phyloP scores from a whole-genome alignment of 2,113 vertebrate species.

The Pseudopodoces humilis region DNA sequence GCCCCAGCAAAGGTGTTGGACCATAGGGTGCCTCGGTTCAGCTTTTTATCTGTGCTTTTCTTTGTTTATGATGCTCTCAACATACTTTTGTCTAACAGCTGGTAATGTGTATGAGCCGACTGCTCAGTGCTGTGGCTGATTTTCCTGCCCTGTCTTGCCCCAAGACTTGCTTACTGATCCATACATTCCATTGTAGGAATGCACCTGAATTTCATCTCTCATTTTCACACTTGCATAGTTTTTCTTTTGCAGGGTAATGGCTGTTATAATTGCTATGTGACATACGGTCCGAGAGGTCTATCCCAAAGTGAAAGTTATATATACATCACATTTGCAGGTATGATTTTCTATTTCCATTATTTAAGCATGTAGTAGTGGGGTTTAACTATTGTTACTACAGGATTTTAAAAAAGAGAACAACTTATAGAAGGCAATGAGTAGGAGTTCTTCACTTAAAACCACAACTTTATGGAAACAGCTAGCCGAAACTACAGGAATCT shows the following conservation, averaged over 20 bases:
- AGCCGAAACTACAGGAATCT: not conserved
- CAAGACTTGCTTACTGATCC: not conserved
- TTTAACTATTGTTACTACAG: not conserved
- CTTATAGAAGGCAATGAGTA: not conserved
- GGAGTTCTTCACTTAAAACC: not conserved
- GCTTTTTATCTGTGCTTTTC: not conserved
- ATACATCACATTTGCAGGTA: not conserved
- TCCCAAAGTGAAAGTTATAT: not conserved
- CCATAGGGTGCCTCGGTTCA: not conserved
- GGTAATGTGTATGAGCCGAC: not conserved
- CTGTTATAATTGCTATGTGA: not conserved
- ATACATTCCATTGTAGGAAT: not conserved
- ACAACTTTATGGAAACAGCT: not conserved
- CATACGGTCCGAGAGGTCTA: not conserved
- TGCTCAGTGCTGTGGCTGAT: not conserved
- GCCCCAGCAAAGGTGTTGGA: not conserved
- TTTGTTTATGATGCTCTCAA: not conserved
- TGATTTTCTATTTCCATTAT: not conserved
- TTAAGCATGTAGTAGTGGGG: not conserved
- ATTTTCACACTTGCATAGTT: constrained; percentile 41
- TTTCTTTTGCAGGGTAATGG: constrained; percentile 24
- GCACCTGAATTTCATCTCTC: not conserved
- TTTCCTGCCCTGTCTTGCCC: constrained; percentile 24
- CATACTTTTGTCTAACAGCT: not conserved
- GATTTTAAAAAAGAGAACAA: not conserved